These are phyloP conservation scores for Columbina picui DNA, from an alignment of 2,113 vertebrate genomes.

Conservation along the genomic window DNA sequence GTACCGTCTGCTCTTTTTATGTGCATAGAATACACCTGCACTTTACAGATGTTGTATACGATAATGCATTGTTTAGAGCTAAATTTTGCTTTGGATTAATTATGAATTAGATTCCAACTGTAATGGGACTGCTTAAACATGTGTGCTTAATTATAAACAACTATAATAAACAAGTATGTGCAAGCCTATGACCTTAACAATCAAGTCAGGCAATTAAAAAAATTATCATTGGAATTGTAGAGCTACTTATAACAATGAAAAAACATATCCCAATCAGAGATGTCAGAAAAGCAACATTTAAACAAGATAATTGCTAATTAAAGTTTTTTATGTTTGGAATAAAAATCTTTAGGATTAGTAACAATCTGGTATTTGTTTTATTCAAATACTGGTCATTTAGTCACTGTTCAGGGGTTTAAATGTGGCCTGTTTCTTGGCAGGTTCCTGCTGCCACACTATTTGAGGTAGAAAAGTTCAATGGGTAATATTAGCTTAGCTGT, in stretches of 20 bases:
- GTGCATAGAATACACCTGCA: neutral
- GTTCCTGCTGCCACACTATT: neutral
- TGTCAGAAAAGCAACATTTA: neutral
- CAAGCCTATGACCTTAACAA: constrained; percentile 31
- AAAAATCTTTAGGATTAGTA: neutral
- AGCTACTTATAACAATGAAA: constrained; percentile 9
- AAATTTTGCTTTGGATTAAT: constrained; percentile 53
- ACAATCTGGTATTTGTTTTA: neutral
- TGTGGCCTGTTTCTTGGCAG: neutral
- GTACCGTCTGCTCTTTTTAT: neutral
- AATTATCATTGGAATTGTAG: neutral
- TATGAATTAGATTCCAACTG: constrained; percentile 26
- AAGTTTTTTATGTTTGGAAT: neutral
- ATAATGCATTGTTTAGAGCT: constrained; percentile 50
- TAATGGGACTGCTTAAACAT: constrained; percentile 27
- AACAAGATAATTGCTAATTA: neutral
- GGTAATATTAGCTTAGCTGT: constrained; percentile 32
- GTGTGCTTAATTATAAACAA: constrained; percentile 38
- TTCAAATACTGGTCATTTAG: constrained; percentile 10
- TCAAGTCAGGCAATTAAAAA: constrained; percentile 19
- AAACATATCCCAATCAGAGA: neutral
- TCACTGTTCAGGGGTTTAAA: constrained; percentile 2
- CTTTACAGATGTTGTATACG: constrained; percentile 26
- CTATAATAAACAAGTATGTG: constrained; percentile 10
- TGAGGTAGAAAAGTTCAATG: constrained; percentile 52